Evolutionary conservation across 2,888 invertebrate species (phyloP).

Genomic region (Hirtodrosophila histrioides): DNA sequence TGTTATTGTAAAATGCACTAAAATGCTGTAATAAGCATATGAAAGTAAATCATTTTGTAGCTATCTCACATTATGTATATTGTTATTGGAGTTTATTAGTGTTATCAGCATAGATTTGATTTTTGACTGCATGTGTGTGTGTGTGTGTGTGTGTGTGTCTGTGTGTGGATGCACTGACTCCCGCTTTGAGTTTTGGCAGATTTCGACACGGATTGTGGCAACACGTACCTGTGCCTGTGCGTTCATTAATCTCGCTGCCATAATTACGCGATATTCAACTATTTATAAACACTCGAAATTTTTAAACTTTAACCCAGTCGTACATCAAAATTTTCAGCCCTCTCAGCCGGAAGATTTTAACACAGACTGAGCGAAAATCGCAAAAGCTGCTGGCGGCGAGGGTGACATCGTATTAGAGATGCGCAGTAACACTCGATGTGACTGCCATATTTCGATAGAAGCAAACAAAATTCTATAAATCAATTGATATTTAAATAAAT

Average conservation of each 20-base stretch:
- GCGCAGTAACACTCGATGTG: conserved; percentile 13
- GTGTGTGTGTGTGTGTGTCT: conserved; percentile 5
- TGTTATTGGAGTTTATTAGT: conserved; percentile 41
- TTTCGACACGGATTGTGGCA: conserved; percentile 22
- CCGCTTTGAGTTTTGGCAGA: conserved; percentile 9
- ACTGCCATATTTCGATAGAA: conserved; percentile 12
- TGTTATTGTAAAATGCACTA: conserved; percentile 2
- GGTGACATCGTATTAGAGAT: conserved; percentile 41
- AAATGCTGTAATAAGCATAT: conserved; percentile 28
- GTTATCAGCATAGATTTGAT: conserved; percentile 43
- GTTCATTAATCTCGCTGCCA: conserved; percentile 82
- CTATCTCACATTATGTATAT: conserved; percentile 26
- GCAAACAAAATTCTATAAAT: neutral
- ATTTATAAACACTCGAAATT: conserved; percentile 53
- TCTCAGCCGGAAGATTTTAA: conserved; percentile 85
- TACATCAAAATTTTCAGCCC: conserved; percentile 84
- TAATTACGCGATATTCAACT: conserved; percentile 58
- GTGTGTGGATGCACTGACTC: conserved; percentile 39
- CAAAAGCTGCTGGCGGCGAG: conserved; percentile 30
- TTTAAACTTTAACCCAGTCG: conserved; percentile 47
- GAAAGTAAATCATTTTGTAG: conserved; percentile 22
- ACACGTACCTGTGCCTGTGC: conserved; percentile 82
- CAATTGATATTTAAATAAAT: too few relatives aligned
- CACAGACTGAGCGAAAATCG: conserved; percentile 73
- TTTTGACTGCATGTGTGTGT: conserved; percentile 1